Evolutionary conservation across 1,140 invertebrate genomes (phyloP).

Genomic region (Bombyx mandarina): DNA sequence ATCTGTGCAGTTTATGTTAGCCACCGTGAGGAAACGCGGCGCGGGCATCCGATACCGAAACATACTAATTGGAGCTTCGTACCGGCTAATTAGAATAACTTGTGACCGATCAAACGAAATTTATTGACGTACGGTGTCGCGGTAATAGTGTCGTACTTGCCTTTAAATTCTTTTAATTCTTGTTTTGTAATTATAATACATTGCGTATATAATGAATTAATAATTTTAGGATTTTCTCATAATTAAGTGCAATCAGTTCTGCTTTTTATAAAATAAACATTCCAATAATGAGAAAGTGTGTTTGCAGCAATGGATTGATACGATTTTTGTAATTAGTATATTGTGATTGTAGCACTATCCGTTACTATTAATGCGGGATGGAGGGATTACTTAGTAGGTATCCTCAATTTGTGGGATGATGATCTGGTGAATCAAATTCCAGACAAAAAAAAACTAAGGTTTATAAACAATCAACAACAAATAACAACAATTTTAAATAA

Average conservation of each 20-base stretch:
- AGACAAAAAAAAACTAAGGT: not conserved
- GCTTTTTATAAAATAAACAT: too few relatives aligned
- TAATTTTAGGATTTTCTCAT: too few relatives aligned
- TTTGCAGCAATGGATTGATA: too few relatives aligned
- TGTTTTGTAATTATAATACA: not conserved
- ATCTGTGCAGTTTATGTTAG: constrained; percentile 45
- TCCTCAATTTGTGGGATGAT: not conserved
- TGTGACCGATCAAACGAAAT: constrained; percentile 20
- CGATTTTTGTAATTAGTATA: too few relatives aligned
- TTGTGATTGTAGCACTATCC: too few relatives aligned
- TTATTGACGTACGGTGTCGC: constrained; percentile 18
- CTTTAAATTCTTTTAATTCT: not conserved
- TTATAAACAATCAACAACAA: too few relatives aligned
- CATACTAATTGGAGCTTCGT: constrained; percentile 41
- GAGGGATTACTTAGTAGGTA: too few relatives aligned
- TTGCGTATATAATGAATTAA: too few relatives aligned
- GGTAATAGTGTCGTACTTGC: constrained; percentile 18
- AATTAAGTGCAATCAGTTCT: too few relatives aligned
- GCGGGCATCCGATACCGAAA: constrained; percentile 29
- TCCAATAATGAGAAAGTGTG: too few relatives aligned
- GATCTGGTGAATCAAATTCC: not conserved
- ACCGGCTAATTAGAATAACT: constrained; percentile 48
- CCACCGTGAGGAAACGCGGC: constrained; percentile 20
- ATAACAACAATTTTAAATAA: too few relatives aligned
- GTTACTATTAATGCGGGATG: too few relatives aligned